phyloP scores from a whole-genome alignment of 2,888 invertebrate species.

The Monoplex corrugatus region DNA sequence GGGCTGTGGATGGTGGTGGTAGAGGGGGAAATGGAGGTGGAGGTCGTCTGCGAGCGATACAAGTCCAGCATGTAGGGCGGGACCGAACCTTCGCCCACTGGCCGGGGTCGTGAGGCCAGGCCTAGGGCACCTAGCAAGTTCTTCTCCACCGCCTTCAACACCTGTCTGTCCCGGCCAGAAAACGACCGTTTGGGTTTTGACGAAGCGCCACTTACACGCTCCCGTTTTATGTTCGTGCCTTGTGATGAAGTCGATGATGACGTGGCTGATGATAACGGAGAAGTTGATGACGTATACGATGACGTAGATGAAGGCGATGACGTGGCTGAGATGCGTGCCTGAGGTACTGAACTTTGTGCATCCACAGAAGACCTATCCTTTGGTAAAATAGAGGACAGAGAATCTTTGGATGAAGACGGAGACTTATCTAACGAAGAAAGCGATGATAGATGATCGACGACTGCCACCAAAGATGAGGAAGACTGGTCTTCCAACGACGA shows the following conservation, averaged over 20 bases:
- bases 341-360: neutral
- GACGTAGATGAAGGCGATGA: neutral
- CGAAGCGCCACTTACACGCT: neutral
- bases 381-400: neutral
- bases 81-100: constrained; percentile 84
- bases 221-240: neutral
- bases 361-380: neutral
- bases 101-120: constrained; percentile 84
- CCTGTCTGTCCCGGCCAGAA: constrained; percentile 60
- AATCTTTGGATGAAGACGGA: neutral
- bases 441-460: neutral
- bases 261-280: neutral
- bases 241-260: neutral
- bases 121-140: constrained; percentile 86
- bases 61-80: constrained; percentile 91
- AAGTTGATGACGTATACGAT: neutral
- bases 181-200: neutral
- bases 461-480: neutral
- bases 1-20: constrained; percentile 83
- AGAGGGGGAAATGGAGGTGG: constrained; percentile 84
- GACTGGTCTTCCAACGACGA: neutral
- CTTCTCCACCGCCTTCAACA: constrained; percentile 84
- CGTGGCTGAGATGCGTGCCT: neutral
- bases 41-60: constrained; percentile 86
- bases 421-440: too few species aligned